Conservation (phyloP, 1,140 invertebrate species). For the Ylistrum balloti region DNA sequence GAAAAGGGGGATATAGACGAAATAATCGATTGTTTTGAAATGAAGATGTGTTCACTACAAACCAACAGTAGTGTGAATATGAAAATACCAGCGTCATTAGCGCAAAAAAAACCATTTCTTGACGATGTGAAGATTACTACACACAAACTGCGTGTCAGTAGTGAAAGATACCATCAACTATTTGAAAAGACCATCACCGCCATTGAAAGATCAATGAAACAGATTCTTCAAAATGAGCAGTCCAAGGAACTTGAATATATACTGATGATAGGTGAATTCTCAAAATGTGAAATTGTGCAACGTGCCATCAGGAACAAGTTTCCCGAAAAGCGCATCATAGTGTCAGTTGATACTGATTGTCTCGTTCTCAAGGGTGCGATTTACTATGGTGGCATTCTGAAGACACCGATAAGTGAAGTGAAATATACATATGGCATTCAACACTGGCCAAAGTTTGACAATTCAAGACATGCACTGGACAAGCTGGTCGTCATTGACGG, state of each 20-base stretch:
- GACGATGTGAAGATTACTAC: too few relatives aligned
- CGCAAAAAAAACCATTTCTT: too few relatives aligned
- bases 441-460: constrained; percentile 49
- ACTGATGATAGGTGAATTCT: constrained; percentile 64
- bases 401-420: not conserved
- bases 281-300: constrained; percentile 57
- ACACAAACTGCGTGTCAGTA: not conserved
- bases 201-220: not conserved
- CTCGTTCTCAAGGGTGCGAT: constrained; percentile 61
- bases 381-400: constrained; percentile 45
- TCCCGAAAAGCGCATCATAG: constrained; percentile 49
- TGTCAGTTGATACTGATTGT: constrained; percentile 51
- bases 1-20: too few relatives aligned
- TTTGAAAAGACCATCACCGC: not conserved
- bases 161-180: not conserved
- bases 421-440: constrained; percentile 53
- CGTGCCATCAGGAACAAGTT: constrained; percentile 52
- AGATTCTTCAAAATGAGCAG: constrained; percentile 41
- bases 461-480: not conserved
- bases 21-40: too few relatives aligned
- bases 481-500: constrained; percentile 40
- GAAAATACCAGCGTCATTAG: too few relatives aligned
- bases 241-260: constrained; percentile 50
- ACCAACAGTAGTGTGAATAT: too few relatives aligned
- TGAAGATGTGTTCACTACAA: not conserved